Evolutionary conservation across 2,888 invertebrate species (phyloP).

Genomic region (Scrobipalpa costella): DNA sequence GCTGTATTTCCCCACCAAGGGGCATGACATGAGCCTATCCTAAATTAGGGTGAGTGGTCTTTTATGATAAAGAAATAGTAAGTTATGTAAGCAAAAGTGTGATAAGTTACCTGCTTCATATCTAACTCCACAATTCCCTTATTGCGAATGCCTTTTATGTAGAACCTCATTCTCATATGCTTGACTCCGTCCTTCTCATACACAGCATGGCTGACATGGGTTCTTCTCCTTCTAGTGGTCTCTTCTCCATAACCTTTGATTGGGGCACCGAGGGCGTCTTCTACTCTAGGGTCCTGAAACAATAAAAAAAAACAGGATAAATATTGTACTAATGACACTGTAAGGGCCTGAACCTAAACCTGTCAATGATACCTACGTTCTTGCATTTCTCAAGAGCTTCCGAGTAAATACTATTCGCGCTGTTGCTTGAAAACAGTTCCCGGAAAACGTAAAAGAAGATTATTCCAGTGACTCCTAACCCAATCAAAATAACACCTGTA

Average conservation of each 20-base stretch:
- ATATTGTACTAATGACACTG: not conserved
- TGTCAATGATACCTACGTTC: slow-evolving; percentile 63
- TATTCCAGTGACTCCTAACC: slow-evolving; percentile 89
- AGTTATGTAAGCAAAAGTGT: too few relatives aligned
- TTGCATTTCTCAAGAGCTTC: slow-evolving; percentile 88
- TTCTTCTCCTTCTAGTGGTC: slow-evolving; percentile 89
- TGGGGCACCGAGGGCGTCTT: slow-evolving; percentile 93
- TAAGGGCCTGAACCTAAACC: not conserved
- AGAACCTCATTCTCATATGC: slow-evolving; percentile 94
- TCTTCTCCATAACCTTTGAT: slow-evolving; percentile 95
- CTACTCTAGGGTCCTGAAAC: slow-evolving; percentile 84
- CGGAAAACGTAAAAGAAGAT: slow-evolving; percentile 92
- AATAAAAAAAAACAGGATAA: slow-evolving; percentile 22
- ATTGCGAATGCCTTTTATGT: slow-evolving; percentile 90
- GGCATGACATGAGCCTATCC: too few relatives aligned
- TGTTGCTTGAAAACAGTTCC: slow-evolving; percentile 93
- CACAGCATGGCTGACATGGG: slow-evolving; percentile 90
- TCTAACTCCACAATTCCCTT: slow-evolving; percentile 93
- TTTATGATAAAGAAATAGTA: too few relatives aligned
- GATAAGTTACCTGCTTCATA: slow-evolving; percentile 86
- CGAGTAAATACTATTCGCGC: slow-evolving; percentile 92
- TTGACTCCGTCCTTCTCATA: slow-evolving; percentile 88
- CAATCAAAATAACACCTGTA: slow-evolving; percentile 89
- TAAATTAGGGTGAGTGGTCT: too few relatives aligned
- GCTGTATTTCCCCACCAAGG: too few relatives aligned